phyloP scores from a whole-genome alignment of 2,113 vertebrate species.

The Mus musculus region DNA sequence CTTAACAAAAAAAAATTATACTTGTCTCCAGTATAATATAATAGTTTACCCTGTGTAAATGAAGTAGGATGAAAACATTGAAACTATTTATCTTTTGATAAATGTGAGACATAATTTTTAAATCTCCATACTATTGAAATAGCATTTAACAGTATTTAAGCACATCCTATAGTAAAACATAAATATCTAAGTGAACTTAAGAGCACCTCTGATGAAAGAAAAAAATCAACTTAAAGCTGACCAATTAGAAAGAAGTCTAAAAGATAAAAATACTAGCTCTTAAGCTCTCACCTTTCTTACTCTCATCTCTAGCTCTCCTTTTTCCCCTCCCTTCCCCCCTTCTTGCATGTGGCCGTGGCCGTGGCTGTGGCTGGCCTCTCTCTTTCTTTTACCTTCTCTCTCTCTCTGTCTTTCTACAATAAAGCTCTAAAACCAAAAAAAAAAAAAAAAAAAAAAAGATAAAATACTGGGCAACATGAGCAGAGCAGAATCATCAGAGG shows the following conservation, averaged over 20 bases:
- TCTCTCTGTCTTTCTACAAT: too few relatives aligned
- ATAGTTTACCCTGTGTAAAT: background rate
- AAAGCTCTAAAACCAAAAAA: too few relatives aligned
- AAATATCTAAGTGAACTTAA: background rate
- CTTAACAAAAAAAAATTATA: conserved; percentile 1
- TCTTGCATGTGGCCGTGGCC: too few relatives aligned
- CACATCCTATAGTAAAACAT: background rate
- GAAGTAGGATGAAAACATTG: background rate
- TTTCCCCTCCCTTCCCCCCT: too few relatives aligned
- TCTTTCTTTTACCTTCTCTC: too few relatives aligned
- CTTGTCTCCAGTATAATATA: background rate
- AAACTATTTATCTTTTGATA: background rate
- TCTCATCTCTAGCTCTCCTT: too few relatives aligned
- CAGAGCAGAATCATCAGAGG: background rate
- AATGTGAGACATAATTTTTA: conserved; percentile 27
- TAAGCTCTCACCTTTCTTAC: too few relatives aligned
- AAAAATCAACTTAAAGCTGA: background rate
- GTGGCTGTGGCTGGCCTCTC: too few relatives aligned
- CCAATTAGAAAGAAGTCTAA: background rate
- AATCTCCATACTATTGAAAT: background rate
- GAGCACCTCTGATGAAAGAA: background rate
- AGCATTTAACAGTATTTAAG: background rate
- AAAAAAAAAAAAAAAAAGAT: too few relatives aligned
- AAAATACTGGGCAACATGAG: background rate
- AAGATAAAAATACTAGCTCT: background rate